phyloP scores from a whole-genome alignment of 2,888 invertebrate genomes.

The Neelides folsomi region DNA sequence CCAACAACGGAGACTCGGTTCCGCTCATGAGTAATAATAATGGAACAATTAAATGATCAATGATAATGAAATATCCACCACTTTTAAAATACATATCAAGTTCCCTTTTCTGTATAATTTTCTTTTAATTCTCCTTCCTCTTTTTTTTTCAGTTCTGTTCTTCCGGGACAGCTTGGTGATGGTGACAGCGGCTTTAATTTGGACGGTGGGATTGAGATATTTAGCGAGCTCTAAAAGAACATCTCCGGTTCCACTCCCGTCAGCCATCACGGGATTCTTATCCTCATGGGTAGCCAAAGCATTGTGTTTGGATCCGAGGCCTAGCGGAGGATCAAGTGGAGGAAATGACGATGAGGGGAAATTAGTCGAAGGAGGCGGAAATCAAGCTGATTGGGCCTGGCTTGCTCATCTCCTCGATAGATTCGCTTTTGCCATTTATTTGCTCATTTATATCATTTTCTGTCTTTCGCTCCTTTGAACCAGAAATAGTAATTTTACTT shows the following conservation, averaged over 20 bases:
- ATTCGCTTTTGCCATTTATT: constrained; percentile 27
- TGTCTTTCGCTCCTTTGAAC: constrained; percentile 29
- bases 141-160: constrained; percentile 23
- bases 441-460: constrained; percentile 27
- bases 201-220: constrained; percentile 31
- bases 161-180: constrained; percentile 31
- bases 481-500: background rate
- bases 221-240: constrained; percentile 30
- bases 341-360: constrained; percentile 19
- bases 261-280: constrained; percentile 24
- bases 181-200: constrained; percentile 28
- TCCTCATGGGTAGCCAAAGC: constrained; percentile 26
- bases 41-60: background rate
- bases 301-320: constrained; percentile 30
- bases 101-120: background rate
- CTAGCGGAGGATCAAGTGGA: constrained; percentile 15
- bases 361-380: constrained; percentile 17
- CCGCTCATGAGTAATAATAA: constrained; percentile 25
- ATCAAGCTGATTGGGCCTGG: constrained; percentile 33
- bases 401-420: constrained; percentile 31
- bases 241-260: constrained; percentile 32
- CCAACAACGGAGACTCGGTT: constrained; percentile 30
- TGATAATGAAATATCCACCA: background rate
- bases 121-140: background rate
- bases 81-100: background rate